Evolutionary conservation across 2,888 invertebrate species (phyloP).

Genomic region (Abscondita cerata): DNA sequence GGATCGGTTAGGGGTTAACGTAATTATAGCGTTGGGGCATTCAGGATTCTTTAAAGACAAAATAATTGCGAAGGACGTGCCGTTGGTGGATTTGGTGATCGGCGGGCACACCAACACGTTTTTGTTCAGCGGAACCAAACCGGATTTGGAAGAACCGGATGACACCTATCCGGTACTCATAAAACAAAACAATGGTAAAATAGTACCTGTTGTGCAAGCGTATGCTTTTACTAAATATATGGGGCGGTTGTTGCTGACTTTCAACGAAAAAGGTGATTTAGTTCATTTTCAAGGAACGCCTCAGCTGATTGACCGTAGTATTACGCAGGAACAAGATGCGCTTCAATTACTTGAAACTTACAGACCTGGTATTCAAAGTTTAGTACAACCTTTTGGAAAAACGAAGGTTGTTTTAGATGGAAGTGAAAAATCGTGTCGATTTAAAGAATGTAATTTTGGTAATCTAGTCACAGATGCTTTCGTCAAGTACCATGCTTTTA

Average conservation of each 20-base stretch:
- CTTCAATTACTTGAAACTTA: slow-evolving; percentile 68
- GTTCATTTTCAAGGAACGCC: slow-evolving; percentile 75
- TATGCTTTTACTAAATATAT: slow-evolving; percentile 92
- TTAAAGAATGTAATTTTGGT: slow-evolving; percentile 83
- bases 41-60: slow-evolving; percentile 81
- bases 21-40: slow-evolving; percentile 90
- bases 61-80: slow-evolving; percentile 77
- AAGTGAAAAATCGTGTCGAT: slow-evolving; percentile 66
- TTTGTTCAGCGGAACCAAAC: slow-evolving; percentile 76
- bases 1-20: slow-evolving; percentile 71
- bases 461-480: slow-evolving; percentile 82
- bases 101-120: slow-evolving; percentile 94
- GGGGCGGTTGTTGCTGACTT: slow-evolving; percentile 74
- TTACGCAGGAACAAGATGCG: slow-evolving; percentile 72
- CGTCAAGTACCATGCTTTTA: slow-evolving; percentile 65
- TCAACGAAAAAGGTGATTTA: slow-evolving; percentile 77
- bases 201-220: slow-evolving; percentile 86
- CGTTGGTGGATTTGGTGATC: slow-evolving; percentile 83
- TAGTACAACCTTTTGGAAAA: slow-evolving; percentile 59
- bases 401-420: slow-evolving; percentile 68
- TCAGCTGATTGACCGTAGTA: slow-evolving; percentile 70
- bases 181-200: slow-evolving; percentile 70
- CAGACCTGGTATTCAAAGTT: slow-evolving; percentile 61
- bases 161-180: slow-evolving; percentile 82
- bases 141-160: slow-evolving; percentile 72